Percentiles rank a stretch among this genome's conserved stretches.
Conservation (phyloP, 2,113 vertebrate genomes). For the Hydrolagus affinis region DNA sequence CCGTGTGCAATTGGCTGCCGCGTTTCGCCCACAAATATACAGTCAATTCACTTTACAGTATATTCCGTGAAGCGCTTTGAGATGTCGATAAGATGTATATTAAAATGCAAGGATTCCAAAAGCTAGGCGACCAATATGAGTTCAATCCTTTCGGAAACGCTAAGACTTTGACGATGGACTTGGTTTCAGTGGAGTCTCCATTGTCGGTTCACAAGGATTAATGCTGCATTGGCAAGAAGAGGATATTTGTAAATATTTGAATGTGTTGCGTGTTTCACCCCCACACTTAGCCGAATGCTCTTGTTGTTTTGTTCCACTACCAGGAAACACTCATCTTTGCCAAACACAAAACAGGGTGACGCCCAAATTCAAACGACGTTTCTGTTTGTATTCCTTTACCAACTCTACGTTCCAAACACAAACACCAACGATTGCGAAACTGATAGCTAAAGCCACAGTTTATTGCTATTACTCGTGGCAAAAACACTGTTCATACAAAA, state of each 20-base stretch:
- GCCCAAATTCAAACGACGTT: slow-evolving; percentile 50
- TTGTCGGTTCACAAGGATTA: neutral
- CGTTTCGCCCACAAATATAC: too few relatives aligned
- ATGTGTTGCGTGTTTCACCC: neutral
- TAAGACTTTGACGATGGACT: neutral
- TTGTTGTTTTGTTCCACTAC: neutral
- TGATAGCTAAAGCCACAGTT: slow-evolving; percentile 10
- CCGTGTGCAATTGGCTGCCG: too few relatives aligned
- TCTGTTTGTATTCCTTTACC: slow-evolving; percentile 64
- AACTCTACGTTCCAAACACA: slow-evolving; percentile 57
- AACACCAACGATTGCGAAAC: slow-evolving; percentile 48
- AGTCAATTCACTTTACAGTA: too few relatives aligned
- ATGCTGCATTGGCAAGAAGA: neutral
- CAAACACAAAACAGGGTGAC: slow-evolving; percentile 38
- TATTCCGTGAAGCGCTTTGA: too few relatives aligned
- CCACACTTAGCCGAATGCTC: neutral
- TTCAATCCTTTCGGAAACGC: neutral
- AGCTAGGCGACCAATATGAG: neutral
- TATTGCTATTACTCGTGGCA: slow-evolving; percentile 13
- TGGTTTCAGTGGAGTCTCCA: too few relatives aligned
- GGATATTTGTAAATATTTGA: neutral
- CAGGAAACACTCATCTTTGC: neutral
- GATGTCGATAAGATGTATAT: too few relatives aligned
- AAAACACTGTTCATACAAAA: neutral
- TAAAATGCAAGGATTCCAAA: neutral